phyloP scores from a whole-genome alignment of 2,888 invertebrate species.

The Melanophora roralis region DNA sequence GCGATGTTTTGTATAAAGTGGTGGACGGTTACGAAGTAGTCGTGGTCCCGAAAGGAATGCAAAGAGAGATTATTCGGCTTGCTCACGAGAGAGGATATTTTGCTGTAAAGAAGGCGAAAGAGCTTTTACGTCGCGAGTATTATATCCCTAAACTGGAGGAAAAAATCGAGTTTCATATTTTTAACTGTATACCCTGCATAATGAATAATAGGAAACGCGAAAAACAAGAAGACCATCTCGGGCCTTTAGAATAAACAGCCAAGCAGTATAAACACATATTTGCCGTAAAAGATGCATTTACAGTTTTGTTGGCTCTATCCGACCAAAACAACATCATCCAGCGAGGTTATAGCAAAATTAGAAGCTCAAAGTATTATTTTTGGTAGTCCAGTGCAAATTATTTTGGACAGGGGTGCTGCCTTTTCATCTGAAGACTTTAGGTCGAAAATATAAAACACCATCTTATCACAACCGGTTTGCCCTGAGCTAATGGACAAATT shows the following conservation, averaged over 20 bases:
- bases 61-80: slow-evolving; percentile 39
- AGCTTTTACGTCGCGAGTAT: slow-evolving; percentile 50
- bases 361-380: slow-evolving; percentile 68
- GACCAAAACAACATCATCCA: slow-evolving; percentile 66
- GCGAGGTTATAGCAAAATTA: slow-evolving; percentile 69
- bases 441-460: slow-evolving; percentile 69
- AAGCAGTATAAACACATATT: too few species aligned
- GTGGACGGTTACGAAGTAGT: slow-evolving; percentile 33
- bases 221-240: slow-evolving; percentile 69
- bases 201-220: slow-evolving; percentile 40
- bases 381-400: slow-evolving; percentile 70
- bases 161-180: slow-evolving; percentile 53
- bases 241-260: slow-evolving; percentile 68
- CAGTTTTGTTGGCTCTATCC: slow-evolving; percentile 74
- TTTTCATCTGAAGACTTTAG: slow-evolving; percentile 64
- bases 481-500: slow-evolving; percentile 49
- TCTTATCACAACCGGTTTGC: slow-evolving; percentile 54
- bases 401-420: slow-evolving; percentile 71
- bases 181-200: slow-evolving; percentile 58
- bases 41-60: slow-evolving; percentile 36
- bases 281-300: slow-evolving; percentile 71
- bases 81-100: slow-evolving; percentile 54
- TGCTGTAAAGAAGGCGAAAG: slow-evolving; percentile 53
- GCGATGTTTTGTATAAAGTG: slow-evolving; percentile 47
- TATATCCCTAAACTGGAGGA: slow-evolving; percentile 56